Evolutionary conservation across 1,140 invertebrate species (phyloP).

Genomic region (Asobara japonica): DNA sequence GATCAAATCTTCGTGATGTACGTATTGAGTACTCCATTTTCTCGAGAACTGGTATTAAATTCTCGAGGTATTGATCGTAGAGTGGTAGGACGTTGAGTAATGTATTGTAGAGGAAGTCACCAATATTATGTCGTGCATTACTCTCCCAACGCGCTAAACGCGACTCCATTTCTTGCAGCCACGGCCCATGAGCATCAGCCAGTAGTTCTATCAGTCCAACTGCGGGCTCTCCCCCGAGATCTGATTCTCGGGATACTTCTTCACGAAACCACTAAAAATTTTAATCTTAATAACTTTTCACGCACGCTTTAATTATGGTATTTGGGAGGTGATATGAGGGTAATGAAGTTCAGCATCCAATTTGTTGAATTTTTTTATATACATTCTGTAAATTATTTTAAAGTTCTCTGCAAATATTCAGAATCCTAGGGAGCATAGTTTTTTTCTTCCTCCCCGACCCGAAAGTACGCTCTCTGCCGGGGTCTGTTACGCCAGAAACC

Average conservation of each 20-base stretch:
- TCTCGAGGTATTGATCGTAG: slow-evolving; percentile 84
- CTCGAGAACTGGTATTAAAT: slow-evolving; percentile 78
- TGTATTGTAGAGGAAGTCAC: slow-evolving; percentile 69
- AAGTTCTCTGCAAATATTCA: too few species aligned
- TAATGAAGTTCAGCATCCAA: too few species aligned
- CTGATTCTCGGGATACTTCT: slow-evolving; percentile 72
- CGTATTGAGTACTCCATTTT: slow-evolving; percentile 79
- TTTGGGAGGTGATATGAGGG: too few species aligned
- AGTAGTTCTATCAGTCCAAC: slow-evolving; percentile 74
- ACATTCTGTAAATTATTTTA: too few species aligned
- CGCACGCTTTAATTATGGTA: neutral
- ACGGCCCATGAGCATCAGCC: slow-evolving; percentile 73
- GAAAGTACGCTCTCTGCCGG: too few species aligned
- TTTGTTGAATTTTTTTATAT: too few species aligned
- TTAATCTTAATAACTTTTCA: slow-evolving; percentile 15
- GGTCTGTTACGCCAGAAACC: too few species aligned
- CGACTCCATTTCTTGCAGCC: slow-evolving; percentile 76
- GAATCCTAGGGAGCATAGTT: too few species aligned
- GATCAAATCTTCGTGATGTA: slow-evolving; percentile 79
- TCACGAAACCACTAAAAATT: slow-evolving; percentile 78
- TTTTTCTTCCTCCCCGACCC: too few species aligned
- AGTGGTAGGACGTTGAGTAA: slow-evolving; percentile 69
- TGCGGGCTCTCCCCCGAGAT: slow-evolving; percentile 68
- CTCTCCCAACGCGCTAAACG: slow-evolving; percentile 73
- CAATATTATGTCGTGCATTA: slow-evolving; percentile 68